Percentiles rank a stretch among this genome's conserved stretches.
Conservation (phyloP, 2,888 invertebrate species). For the Saturnia japonica region DNA sequence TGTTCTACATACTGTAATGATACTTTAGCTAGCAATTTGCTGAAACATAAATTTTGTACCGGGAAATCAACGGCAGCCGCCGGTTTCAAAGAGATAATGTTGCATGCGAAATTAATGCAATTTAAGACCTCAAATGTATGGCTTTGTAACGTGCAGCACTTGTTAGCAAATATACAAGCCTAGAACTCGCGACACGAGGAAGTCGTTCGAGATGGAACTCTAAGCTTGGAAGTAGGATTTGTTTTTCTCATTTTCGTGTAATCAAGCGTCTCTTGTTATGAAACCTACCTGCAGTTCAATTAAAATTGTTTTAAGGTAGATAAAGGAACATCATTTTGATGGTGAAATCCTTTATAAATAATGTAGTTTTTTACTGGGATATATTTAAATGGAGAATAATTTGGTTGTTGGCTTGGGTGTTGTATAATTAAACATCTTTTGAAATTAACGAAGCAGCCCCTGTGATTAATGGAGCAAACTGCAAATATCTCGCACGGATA, state of each 20-base stretch:
- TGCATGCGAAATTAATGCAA: conserved; percentile 29
- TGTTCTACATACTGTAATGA: not conserved
- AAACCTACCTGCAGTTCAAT: conserved; percentile 33
- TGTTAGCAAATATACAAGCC: not conserved
- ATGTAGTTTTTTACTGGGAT: not conserved
- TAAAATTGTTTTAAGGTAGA: conserved; percentile 5
- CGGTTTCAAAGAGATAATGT: conserved; percentile 22
- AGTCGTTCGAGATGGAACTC: not conserved
- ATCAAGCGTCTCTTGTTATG: conserved; percentile 26
- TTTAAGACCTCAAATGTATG: conserved; percentile 24
- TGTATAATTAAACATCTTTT: too few species aligned
- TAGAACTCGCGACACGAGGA: not conserved
- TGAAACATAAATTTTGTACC: not conserved
- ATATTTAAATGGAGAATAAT: not conserved
- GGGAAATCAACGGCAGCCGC: not conserved
- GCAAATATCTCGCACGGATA: too few species aligned
- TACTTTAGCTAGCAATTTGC: not conserved
- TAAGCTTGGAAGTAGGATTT: not conserved
- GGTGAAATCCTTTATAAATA: not conserved
- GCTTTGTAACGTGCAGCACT: conserved; percentile 9
- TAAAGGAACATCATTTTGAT: not conserved
- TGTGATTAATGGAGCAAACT: too few species aligned
- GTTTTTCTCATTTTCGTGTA: not conserved
- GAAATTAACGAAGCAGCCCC: too few species aligned
- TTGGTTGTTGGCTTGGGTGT: too few species aligned